Conservation (phyloP, 1,140 invertebrate species). For the Aplysia californica region DNA sequence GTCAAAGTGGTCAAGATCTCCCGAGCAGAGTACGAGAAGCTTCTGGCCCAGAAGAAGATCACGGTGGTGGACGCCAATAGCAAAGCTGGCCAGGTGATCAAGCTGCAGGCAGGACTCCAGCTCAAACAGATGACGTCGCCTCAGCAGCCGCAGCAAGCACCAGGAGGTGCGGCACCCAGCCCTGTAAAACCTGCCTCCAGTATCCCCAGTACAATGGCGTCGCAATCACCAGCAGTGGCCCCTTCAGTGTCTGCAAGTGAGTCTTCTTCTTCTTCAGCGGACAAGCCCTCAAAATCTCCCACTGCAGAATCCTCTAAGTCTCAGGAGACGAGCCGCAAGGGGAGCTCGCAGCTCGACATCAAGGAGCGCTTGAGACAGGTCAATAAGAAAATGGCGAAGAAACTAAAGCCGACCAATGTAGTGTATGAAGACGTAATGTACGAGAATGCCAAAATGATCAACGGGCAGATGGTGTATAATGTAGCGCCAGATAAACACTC, state of each 20-base stretch:
- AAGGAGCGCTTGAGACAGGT: neutral
- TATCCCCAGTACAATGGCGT: neutral
- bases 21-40: constrained; percentile 31
- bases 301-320: neutral
- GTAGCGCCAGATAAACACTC: constrained; percentile 5
- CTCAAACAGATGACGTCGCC: neutral
- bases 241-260: neutral
- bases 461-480: constrained; percentile 1
- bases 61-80: constrained; percentile 24
- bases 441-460: constrained; percentile 1
- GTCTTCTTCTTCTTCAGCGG: neutral
- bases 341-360: neutral
- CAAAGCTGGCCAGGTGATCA: constrained; percentile 24
- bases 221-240: neutral
- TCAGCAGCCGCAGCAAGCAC: neutral
- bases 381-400: constrained; percentile 5
- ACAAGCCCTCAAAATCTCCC: neutral
- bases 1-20: constrained; percentile 32
- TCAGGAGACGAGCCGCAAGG: constrained; percentile 1
- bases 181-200: neutral
- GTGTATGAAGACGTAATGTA: neutral
- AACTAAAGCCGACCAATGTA: neutral
- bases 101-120: constrained; percentile 32
- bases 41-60: constrained; percentile 36
- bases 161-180: neutral